Percentiles rank a stretch among this genome's conserved stretches.
Evolutionary conservation across 2,888 invertebrate genomes (phyloP).

Genomic region (Lordiphosa andalusiaca): DNA sequence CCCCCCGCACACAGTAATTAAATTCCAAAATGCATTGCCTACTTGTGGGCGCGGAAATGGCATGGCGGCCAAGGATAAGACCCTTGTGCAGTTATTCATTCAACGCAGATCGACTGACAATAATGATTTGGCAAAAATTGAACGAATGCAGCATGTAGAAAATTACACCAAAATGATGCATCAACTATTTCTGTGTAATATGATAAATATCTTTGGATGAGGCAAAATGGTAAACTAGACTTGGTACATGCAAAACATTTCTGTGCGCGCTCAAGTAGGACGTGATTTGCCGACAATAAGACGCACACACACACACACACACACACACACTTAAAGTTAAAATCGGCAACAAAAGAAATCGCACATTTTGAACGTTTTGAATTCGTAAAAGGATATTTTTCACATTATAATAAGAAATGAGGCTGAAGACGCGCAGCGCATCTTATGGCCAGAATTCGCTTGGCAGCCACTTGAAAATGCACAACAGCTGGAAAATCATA

Average conservation of each 20-base stretch:
- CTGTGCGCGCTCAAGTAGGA: constrained; percentile 37
- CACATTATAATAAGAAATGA: constrained; percentile 76
- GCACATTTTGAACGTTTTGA: constrained; percentile 68
- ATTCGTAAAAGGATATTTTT: constrained; percentile 74
- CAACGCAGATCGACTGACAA: no score
- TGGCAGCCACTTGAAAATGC: constrained; percentile 69
- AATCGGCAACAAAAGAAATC: constrained; percentile 66
- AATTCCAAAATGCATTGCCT: constrained; percentile 25
- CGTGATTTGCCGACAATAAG: constrained; percentile 53
- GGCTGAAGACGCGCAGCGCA: constrained; percentile 67
- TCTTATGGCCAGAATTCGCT: constrained; percentile 39
- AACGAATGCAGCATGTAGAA: no score
- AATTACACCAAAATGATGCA: constrained; percentile 43
- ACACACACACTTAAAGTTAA: constrained; percentile 39
- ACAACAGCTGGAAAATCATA: constrained; percentile 76
- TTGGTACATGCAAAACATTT: constrained; percentile 37
- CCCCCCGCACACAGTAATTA: constrained; percentile 30
- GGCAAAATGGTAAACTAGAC: constrained; percentile 30
- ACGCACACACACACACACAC: constrained; percentile 28
- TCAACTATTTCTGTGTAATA: constrained; percentile 59
- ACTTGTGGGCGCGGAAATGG: constrained; percentile 15
- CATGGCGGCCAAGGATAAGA: no score
- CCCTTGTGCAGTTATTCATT: no score
- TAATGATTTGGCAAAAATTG: no score
- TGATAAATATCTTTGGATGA: constrained; percentile 46